Conservation (phyloP, 2,797 vertebrate species). For the Pterois miles region DNA sequence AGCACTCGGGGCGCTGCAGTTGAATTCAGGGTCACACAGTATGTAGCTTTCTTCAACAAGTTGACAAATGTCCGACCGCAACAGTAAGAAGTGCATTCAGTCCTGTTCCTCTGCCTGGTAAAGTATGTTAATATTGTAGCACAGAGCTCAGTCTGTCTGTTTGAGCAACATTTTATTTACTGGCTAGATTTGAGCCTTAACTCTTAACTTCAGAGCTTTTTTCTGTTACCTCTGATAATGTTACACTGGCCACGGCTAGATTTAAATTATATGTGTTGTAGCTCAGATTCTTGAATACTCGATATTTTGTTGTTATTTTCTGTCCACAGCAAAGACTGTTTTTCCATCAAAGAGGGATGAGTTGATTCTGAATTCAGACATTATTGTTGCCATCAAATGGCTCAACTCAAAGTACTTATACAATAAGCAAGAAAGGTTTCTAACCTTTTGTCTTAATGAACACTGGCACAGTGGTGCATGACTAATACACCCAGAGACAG, state of each 20-base stretch:
- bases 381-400: not conserved
- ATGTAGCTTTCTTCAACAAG: not conserved
- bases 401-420: not conserved
- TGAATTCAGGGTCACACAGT: not conserved
- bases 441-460: not conserved
- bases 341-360: not conserved
- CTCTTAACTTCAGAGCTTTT: not conserved
- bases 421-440: not conserved
- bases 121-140: not conserved
- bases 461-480: not conserved
- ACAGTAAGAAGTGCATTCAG: not conserved
- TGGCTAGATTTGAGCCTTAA: not conserved
- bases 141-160: not conserved
- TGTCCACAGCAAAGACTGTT: not conserved
- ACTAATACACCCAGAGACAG: not conserved
- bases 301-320: not conserved
- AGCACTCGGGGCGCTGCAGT: not conserved
- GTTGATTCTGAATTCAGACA: not conserved
- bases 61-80: slow-evolving; percentile 2
- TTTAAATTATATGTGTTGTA: not conserved
- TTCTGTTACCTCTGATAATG: not conserved
- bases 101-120: not conserved
- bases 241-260: not conserved
- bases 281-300: not conserved
- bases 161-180: not conserved